These are phyloP conservation scores for Malurus elegans DNA, from an alignment of 2,113 vertebrate genomes.

Conservation along the genomic window DNA sequence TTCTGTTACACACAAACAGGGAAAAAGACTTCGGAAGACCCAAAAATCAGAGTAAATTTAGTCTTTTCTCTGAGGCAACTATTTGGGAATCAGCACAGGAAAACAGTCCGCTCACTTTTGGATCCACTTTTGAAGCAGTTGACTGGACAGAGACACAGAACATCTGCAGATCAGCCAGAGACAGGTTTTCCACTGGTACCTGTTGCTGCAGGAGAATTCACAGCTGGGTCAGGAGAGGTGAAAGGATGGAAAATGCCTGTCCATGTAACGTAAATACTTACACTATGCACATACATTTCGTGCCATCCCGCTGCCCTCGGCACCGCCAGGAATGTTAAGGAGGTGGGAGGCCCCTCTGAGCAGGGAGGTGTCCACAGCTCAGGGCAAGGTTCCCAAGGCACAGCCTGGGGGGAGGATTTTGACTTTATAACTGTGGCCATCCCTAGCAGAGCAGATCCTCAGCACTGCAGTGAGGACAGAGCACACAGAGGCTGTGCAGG, in stretches of 20 bases:
- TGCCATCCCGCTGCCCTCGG: neutral
- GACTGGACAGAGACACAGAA: neutral
- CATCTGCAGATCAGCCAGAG: neutral
- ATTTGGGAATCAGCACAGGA: neutral
- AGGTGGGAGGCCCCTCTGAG: neutral
- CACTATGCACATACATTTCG: neutral
- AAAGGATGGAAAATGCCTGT: neutral
- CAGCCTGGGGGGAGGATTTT: neutral
- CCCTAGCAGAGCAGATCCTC: neutral
- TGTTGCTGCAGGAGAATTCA: neutral
- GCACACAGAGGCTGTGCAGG: rapidly evolving
- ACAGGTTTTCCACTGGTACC: neutral
- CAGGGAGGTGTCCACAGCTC: neutral
- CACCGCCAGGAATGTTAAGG: neutral
- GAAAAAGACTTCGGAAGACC: neutral
- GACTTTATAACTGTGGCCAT: neutral
- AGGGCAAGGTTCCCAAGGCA: neutral
- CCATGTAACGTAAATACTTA: neutral
- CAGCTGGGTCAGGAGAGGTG: neutral
- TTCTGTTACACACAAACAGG: neutral
- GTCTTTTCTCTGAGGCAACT: neutral
- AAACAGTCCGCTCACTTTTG: neutral
- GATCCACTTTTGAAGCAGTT: neutral
- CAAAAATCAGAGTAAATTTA: neutral
- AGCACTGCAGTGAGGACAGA: neutral